Evolutionary conservation across 2,888 invertebrate genomes (phyloP).

Genomic region (Lasioglossum figueresi): DNA sequence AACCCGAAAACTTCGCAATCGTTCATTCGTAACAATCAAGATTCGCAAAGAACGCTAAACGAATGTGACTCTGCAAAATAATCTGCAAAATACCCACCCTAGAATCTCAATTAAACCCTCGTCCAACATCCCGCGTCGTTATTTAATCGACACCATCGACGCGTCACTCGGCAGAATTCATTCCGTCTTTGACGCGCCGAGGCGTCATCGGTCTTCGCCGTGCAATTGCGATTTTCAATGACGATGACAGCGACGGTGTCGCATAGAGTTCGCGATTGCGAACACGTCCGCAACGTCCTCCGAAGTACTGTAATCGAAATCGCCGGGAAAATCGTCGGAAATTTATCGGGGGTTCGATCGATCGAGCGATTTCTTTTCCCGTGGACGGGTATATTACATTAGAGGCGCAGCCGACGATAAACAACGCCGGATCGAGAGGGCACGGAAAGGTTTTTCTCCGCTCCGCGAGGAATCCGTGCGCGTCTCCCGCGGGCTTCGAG

Average conservation of each 20-base stretch:
- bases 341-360: constrained; percentile 28
- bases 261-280: background rate
- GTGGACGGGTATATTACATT: constrained; percentile 43
- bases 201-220: background rate
- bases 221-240: background rate
- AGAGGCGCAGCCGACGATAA: constrained; percentile 41
- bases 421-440: constrained; percentile 42
- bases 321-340: background rate
- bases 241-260: background rate
- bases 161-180: background rate
- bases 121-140: background rate
- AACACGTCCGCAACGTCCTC: background rate
- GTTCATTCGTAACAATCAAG: background rate
- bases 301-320: background rate
- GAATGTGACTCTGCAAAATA: background rate
- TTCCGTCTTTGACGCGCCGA: background rate
- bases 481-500: constrained; percentile 62
- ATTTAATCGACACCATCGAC: background rate
- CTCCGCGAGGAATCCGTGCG: constrained; percentile 44
- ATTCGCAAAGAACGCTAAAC: no score
- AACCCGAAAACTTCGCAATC: background rate
- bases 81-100: background rate
- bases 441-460: constrained; percentile 24
- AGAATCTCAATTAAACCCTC: background rate
- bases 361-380: constrained; percentile 24